Conservation (phyloP, 1,140 invertebrate genomes). For the Dreissena rostriformis region DNA sequence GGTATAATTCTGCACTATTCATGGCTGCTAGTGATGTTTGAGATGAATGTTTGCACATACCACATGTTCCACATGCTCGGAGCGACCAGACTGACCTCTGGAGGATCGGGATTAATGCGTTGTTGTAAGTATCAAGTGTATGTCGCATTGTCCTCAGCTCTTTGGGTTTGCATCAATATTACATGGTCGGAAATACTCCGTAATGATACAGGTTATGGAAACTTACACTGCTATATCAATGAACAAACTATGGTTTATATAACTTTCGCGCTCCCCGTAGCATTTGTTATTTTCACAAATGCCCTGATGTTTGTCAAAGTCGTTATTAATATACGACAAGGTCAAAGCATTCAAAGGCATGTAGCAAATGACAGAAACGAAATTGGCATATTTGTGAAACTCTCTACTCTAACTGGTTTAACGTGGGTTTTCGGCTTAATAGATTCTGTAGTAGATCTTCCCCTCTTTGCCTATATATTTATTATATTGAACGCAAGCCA, state of each 20-base stretch:
- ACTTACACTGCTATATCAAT: constrained; percentile 33
- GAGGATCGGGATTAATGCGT: neutral
- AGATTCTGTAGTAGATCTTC: neutral
- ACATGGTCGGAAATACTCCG: neutral
- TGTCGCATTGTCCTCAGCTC: neutral
- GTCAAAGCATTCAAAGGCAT: neutral
- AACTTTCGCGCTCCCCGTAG: constrained; percentile 34
- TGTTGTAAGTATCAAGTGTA: constrained; percentile 2
- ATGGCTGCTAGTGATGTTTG: constrained; percentile 20
- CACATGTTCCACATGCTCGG: constrained; percentile 32
- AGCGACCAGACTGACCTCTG: neutral
- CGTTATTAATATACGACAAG: constrained; percentile 4
- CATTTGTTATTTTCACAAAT: constrained; percentile 24
- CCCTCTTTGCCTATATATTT: constrained; percentile 20
- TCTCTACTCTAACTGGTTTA: constrained; percentile 32
- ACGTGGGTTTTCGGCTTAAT: constrained; percentile 52
- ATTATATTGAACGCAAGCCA: constrained; percentile 37
- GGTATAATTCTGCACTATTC: constrained; percentile 4
- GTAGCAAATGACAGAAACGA: constrained; percentile 33
- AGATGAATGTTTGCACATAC: constrained; percentile 44
- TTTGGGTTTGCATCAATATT: constrained; percentile 3
- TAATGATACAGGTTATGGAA: constrained; percentile 28
- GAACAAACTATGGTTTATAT: constrained; percentile 14
- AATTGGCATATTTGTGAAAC: constrained; percentile 39
- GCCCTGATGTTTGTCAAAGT: constrained; percentile 28